These are phyloP conservation scores for Eupeodes corollae DNA, from an alignment of 1,140 invertebrate genomes.

Conservation along the genomic window DNA sequence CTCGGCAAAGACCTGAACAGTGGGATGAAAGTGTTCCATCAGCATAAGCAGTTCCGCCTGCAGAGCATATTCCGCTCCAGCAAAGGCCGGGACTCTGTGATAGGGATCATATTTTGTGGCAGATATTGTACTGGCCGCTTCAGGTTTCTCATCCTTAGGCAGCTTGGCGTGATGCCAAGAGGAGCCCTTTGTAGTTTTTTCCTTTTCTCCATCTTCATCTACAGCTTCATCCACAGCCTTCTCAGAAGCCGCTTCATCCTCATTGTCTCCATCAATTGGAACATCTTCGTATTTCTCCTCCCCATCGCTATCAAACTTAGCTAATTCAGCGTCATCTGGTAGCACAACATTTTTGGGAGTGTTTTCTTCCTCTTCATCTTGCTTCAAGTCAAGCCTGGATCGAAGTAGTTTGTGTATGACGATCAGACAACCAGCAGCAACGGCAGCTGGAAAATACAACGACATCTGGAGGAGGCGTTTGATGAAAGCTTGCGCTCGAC, in stretches of 20 bases:
- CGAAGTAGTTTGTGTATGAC: conserved; percentile 33
- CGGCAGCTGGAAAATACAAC: conserved; percentile 23
- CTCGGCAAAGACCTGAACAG: conserved; percentile 76
- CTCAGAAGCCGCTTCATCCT: conserved; percentile 18
- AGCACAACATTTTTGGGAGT: background rate
- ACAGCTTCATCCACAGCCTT: conserved; percentile 9
- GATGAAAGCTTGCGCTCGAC: conserved; percentile 70
- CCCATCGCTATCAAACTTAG: conserved; percentile 39
- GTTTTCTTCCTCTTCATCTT: conserved; percentile 3
- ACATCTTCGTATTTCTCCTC: conserved; percentile 45
- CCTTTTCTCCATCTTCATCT: conserved; percentile 12
- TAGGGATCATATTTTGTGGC: conserved; percentile 53
- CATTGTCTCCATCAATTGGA: conserved; percentile 37
- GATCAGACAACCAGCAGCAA: conserved; percentile 31
- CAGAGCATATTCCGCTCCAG: conserved; percentile 55
- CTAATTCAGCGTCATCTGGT: conserved; percentile 13
- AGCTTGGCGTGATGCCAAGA: conserved; percentile 29
- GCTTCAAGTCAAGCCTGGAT: conserved; percentile 19
- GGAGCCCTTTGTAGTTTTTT: background rate
- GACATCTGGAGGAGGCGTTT: conserved; percentile 79
- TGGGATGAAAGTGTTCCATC: conserved; percentile 76
- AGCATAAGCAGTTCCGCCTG: conserved; percentile 64
- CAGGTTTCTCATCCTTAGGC: background rate
- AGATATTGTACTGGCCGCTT: conserved; percentile 13
- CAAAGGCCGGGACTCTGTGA: conserved; percentile 72